Evolutionary conservation across 2,797 vertebrate genomes (phyloP).

Genomic region (Darevskia mixta): DNA sequence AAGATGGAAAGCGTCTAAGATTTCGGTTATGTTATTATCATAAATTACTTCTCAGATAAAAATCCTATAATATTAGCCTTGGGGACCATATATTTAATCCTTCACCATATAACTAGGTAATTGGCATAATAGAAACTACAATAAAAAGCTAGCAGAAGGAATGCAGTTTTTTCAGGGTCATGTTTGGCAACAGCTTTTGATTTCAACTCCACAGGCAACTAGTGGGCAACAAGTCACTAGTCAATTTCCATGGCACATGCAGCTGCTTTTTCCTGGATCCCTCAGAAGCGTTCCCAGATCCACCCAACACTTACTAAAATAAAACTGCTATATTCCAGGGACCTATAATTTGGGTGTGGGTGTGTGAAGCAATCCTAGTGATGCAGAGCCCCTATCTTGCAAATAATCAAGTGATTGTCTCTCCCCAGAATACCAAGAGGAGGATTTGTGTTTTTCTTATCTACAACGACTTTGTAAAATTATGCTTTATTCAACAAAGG

Average conservation of each 20-base stretch:
- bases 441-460: neutral
- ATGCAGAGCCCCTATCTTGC: neutral
- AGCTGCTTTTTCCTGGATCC: neutral
- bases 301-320: neutral
- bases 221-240: neutral
- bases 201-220: neutral
- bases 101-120: neutral
- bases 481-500: neutral
- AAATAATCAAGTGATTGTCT: neutral
- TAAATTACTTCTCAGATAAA: neutral
- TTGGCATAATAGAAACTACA: neutral
- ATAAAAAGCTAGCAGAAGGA: neutral
- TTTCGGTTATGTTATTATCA: neutral
- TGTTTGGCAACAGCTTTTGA: neutral
- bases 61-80: neutral
- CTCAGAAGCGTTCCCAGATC: neutral
- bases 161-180: neutral
- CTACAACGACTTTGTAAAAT: neutral
- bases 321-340: neutral
- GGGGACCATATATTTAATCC: neutral
- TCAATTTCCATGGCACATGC: neutral
- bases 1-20: neutral
- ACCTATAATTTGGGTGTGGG: neutral
- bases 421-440: neutral
- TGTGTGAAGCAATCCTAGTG: neutral